Evolutionary conservation across 2,113 vertebrate species (phyloP).

Genomic region (Diphyllodes magnificus): DNA sequence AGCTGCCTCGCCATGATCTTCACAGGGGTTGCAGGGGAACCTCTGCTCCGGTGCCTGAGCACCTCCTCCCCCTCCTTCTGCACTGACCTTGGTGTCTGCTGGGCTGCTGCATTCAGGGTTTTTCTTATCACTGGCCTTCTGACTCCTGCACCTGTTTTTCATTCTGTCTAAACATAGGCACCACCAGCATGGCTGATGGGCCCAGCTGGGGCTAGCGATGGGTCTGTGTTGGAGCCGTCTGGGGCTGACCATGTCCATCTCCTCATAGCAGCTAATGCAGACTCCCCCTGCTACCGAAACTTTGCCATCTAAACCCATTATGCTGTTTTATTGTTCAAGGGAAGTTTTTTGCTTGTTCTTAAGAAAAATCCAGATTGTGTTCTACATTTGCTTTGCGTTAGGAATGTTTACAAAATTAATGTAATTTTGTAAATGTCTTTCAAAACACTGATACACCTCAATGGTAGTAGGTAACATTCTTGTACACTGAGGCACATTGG

Average conservation of each 20-base stretch:
- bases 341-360: not conserved
- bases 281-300: not conserved
- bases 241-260: not conserved
- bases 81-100: not conserved
- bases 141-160: not conserved
- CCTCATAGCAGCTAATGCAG: not conserved
- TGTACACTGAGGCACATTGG: not conserved
- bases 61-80: not conserved
- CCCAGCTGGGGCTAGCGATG: rapidly evolving
- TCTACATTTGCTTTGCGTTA: not conserved
- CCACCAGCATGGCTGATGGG: rapidly evolving
- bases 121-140: not conserved
- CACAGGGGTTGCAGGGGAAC: not conserved
- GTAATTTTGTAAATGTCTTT: not conserved
- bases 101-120: not conserved
- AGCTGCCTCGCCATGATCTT: not conserved
- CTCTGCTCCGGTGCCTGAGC: not conserved
- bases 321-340: not conserved
- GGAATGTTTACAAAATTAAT: not conserved
- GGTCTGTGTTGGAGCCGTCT: not conserved
- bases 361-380: not conserved
- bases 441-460: not conserved
- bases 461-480: not conserved
- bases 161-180: not conserved
- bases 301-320: not conserved